Conservation (phyloP, 2,888 invertebrate species). For the Acholoe squamosa region DNA sequence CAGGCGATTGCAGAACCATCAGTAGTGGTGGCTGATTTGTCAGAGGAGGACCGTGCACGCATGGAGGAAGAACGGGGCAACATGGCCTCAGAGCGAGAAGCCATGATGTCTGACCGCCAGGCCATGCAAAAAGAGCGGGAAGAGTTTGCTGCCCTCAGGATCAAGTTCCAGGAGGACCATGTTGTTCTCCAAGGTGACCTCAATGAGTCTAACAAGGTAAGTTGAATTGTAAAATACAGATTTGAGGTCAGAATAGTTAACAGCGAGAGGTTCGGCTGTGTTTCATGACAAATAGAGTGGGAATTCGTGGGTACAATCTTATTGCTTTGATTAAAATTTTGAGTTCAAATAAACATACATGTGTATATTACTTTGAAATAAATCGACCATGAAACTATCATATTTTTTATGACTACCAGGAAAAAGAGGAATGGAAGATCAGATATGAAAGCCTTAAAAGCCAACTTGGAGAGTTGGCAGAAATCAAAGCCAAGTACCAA, state of each 20-base stretch:
- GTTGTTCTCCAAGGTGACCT: conserved; percentile 66
- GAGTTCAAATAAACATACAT: no score
- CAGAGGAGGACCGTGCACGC: conserved; percentile 64
- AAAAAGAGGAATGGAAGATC: conserved; percentile 74
- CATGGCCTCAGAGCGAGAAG: conserved; percentile 66
- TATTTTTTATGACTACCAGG: conserved; percentile 69
- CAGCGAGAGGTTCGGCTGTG: no score
- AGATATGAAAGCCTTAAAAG: conserved; percentile 74
- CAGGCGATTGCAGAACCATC: conserved; percentile 54
- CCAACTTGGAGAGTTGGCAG: conserved; percentile 72
- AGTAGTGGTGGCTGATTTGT: conserved; percentile 66
- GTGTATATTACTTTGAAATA: no score
- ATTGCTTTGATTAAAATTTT: no score
- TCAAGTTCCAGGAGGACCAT: conserved; percentile 66
- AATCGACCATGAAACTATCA: no score
- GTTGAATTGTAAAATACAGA: not conserved
- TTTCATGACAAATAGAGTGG: no score
- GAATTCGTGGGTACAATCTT: no score
- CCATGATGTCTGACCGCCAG: conserved; percentile 66
- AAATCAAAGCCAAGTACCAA: conserved; percentile 73
- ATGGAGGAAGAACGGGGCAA: conserved; percentile 66
- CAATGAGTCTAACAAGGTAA: conserved; percentile 63
- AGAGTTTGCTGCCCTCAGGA: conserved; percentile 63
- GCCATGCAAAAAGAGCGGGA: conserved; percentile 64
- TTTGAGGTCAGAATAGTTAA: no score